Percentiles rank a stretch among this genome's conserved stretches.
Evolutionary conservation across 2,888 invertebrate species (phyloP).

Genomic region (Melanophora roralis): DNA sequence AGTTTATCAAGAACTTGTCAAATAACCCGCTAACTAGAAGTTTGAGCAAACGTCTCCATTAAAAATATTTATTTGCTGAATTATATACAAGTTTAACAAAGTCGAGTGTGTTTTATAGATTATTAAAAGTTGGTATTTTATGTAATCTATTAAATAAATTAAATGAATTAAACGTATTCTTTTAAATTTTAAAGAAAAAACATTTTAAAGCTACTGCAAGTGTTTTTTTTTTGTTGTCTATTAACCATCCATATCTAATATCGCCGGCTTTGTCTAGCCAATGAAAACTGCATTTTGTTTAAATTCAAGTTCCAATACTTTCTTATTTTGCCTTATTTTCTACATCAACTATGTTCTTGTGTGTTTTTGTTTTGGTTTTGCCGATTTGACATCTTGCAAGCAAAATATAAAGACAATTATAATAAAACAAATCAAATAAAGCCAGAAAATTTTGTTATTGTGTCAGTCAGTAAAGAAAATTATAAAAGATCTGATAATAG

Average conservation of each 20-base stretch:
- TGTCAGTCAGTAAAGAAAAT: neutral
- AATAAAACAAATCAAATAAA: constrained; percentile 1
- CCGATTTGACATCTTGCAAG: constrained; percentile 44
- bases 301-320: neutral
- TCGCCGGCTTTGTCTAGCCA: constrained; percentile 19
- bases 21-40: too few relatives aligned
- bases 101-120: too few relatives aligned
- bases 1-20: too few relatives aligned
- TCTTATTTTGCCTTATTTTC: neutral
- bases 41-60: too few relatives aligned
- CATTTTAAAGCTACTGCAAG: neutral
- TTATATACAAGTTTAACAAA: too few relatives aligned
- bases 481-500: neutral
- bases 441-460: constrained; percentile 12
- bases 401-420: constrained; percentile 21
- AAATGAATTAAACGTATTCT: too few relatives aligned
- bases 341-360: constrained; percentile 16
- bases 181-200: too few relatives aligned
- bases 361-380: neutral
- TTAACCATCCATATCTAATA: neutral
- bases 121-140: too few relatives aligned
- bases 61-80: too few relatives aligned
- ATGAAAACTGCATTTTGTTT: neutral
- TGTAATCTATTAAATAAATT: too few relatives aligned
- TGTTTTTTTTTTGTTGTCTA: neutral